Evolutionary conservation across 2,113 vertebrate species (phyloP).

Genomic region (Larimichthys crocea): DNA sequence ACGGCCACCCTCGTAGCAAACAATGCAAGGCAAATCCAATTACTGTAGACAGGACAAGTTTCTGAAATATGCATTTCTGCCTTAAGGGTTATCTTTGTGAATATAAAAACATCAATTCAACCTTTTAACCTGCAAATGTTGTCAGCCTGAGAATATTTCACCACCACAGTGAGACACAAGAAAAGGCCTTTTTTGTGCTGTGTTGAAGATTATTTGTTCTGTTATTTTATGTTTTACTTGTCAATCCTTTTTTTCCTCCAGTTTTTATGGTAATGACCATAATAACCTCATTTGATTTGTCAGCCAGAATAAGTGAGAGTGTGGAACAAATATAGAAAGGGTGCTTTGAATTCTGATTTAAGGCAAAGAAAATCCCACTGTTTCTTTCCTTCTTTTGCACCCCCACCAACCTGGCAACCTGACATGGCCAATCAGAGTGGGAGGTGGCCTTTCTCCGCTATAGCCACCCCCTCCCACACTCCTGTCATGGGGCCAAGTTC

Average conservation of each 20-base stretch:
- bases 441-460: slow-evolving; percentile 84
- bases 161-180: slow-evolving; percentile 39
- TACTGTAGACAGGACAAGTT: slow-evolving; percentile 77
- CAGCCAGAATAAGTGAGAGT: slow-evolving; percentile 57
- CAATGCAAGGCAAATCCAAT: slow-evolving; percentile 80
- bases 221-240: slow-evolving; percentile 64
- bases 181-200: slow-evolving; percentile 28
- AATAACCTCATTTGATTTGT: slow-evolving; percentile 73
- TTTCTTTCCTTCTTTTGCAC: slow-evolving; percentile 86
- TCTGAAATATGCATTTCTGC: slow-evolving; percentile 78
- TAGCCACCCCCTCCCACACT: slow-evolving; percentile 78
- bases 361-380: slow-evolving; percentile 80
- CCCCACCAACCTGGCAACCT: slow-evolving; percentile 83
- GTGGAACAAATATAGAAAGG: slow-evolving; percentile 63
- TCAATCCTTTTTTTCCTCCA: slow-evolving; percentile 35
- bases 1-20: slow-evolving; percentile 75
- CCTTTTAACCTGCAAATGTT: slow-evolving; percentile 74
- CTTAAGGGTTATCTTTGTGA: slow-evolving; percentile 78
- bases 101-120: slow-evolving; percentile 76
- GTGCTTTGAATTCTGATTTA: slow-evolving; percentile 75
- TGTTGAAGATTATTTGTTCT: slow-evolving; percentile 63
- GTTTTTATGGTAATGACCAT: slow-evolving; percentile 66
- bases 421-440: slow-evolving; percentile 86
- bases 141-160: slow-evolving; percentile 65
- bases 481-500: slow-evolving; percentile 82